A percentile compares a stretch with the other conserved stretches of the same genome.
Evolutionary conservation across 2,888 invertebrate genomes (phyloP).

Genomic region (Disparrhopalites patrizii): DNA sequence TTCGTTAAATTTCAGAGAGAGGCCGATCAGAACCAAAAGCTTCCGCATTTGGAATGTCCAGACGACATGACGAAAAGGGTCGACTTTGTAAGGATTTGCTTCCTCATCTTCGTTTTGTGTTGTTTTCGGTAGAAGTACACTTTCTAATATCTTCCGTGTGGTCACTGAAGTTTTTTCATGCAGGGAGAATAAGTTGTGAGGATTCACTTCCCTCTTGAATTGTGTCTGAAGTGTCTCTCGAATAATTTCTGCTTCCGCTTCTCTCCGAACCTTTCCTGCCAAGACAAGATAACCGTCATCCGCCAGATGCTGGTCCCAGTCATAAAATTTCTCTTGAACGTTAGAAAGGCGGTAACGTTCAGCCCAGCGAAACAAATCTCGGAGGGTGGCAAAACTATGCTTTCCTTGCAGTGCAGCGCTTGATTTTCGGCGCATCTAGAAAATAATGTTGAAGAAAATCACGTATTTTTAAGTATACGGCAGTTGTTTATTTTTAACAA

Average conservation of each 20-base stretch:
- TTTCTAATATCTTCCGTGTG: conserved; percentile 66
- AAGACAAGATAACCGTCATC: conserved; percentile 94
- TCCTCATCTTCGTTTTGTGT: not conserved
- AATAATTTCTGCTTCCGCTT: conserved; percentile 77
- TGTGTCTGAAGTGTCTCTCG: conserved; percentile 71
- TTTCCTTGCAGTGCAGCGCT: conserved; percentile 89
- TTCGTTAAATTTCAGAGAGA: conserved; percentile 85
- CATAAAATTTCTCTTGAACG: conserved; percentile 66
- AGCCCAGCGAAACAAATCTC: conserved; percentile 96
- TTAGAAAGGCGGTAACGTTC: conserved; percentile 79
- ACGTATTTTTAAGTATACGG: not conserved
- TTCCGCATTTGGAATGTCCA: conserved; percentile 90
- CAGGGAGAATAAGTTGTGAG: conserved; percentile 49
- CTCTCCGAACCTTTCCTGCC: conserved; percentile 83
- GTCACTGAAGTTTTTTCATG: conserved; percentile 65
- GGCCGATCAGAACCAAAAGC: conserved; percentile 61
- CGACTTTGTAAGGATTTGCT: conserved; percentile 30
- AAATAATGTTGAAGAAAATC: not conserved
- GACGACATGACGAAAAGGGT: conserved; percentile 73
- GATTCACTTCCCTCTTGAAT: conserved; percentile 61
- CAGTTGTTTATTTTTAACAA: no score
- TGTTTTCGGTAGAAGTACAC: conserved; percentile 60
- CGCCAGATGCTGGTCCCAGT: conserved; percentile 95
- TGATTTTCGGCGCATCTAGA: conserved; percentile 64
- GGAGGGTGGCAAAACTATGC: conserved; percentile 82